Base-by-base conservation (phyloP, 1,140 invertebrate species). In the Drosophila baimaii region DNA sequence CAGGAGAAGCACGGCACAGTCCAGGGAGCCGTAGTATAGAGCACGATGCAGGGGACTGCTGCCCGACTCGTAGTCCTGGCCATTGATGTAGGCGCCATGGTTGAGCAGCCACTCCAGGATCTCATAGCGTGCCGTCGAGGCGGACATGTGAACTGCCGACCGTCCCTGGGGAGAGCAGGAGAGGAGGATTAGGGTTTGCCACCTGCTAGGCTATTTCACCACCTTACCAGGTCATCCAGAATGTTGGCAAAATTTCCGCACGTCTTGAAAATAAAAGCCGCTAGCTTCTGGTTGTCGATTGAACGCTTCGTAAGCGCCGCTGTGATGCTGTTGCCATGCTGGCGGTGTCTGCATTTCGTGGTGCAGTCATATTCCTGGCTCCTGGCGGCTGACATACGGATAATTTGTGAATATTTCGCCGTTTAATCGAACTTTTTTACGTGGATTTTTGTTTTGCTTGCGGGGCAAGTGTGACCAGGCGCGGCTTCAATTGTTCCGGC, bases 21-120 rank as follows among this genome's bases (percentile, higher is more conserved):
- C 90, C 35, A 96, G 92, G 68, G 95, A 94, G 9, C 95, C 95
- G 92, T 95, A 95, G 91, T 94, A 96, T 6, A 96, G 79, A 46
- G 95, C 94, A 55, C 95, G 92, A 84, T 96, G 96, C n/a, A 96
- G 82, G 0, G 95, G 92, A 51, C 95, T 95, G 91, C 95, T 95
- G 0, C 95, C 94, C 33, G 95, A 95, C 88, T 96, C 95, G 13
- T 58, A 75, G 86, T 96, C 95, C 73, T 93, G 94, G 0, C 84
- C 82, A 82, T 95, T 94, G 3, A 95, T 88, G 78, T 94, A 93
- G 3, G 93, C 92, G 41, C 94, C 92, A 15, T 92, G 93, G 29
- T 93, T 92, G 4, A 96, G 44, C 7, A 96, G 90, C 95, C 95
- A 96, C 73, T 94, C 93, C 6, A 95, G 92, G 35, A 96, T 91